Conservation (phyloP, 2,888 invertebrate species). For the Thumatha senex region DNA sequence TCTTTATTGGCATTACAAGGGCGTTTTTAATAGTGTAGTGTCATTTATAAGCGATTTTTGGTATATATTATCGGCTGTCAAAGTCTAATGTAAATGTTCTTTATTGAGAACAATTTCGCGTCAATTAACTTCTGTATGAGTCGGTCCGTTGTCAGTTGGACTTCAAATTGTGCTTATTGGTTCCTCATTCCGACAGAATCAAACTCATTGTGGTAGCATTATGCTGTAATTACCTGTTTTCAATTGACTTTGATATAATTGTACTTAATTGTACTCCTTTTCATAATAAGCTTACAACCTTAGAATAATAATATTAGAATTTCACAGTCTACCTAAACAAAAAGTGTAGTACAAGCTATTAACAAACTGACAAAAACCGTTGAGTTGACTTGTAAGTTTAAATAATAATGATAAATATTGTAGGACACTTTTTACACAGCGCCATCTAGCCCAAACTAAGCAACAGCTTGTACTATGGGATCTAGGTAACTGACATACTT, state of each 20-base stretch:
- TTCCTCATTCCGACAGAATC: slow-evolving; percentile 59
- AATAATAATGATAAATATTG: too few relatives aligned
- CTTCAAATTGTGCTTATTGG: slow-evolving; percentile 75
- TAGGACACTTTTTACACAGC: too few relatives aligned
- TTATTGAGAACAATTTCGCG: slow-evolving; percentile 79
- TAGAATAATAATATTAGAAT: too few relatives aligned
- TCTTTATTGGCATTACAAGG: slow-evolving; percentile 23
- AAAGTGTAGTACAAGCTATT: too few relatives aligned
- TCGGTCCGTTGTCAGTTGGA: slow-evolving; percentile 55
- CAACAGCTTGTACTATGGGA: too few relatives aligned
- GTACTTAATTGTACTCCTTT: too few relatives aligned
- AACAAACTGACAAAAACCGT: too few relatives aligned
- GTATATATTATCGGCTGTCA: slow-evolving; percentile 50
- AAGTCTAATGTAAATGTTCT: slow-evolving; percentile 52
- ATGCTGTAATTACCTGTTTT: slow-evolving; percentile 6
- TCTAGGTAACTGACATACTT: too few relatives aligned
- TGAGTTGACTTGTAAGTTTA: too few relatives aligned
- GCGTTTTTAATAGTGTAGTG: slow-evolving; percentile 27
- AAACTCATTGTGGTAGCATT: slow-evolving; percentile 30
- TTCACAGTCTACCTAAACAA: too few relatives aligned
- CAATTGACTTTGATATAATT: not conserved
- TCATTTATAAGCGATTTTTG: slow-evolving; percentile 27
- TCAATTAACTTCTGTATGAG: slow-evolving; percentile 64
- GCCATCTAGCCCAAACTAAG: too few relatives aligned
- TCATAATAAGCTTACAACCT: too few relatives aligned